phyloP scores from a whole-genome alignment of 53 echinoderm and acorn worm species.

The Patiria pectinifera region DNA sequence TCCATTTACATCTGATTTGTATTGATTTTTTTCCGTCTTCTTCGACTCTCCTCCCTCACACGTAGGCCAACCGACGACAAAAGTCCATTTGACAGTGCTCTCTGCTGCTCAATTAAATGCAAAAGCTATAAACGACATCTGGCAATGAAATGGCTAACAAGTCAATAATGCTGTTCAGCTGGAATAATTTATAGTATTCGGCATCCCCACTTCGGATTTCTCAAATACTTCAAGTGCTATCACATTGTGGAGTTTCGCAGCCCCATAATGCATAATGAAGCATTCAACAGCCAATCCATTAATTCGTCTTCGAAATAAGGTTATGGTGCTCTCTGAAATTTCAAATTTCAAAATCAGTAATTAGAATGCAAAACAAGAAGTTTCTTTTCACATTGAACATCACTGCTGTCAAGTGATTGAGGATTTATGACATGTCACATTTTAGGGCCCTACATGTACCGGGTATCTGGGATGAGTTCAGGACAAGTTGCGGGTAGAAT shows the following conservation, averaged over 20 bases:
- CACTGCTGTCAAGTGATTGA: too few species aligned
- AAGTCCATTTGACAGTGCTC: not conserved
- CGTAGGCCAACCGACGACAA: not conserved
- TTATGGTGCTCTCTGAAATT: too few species aligned
- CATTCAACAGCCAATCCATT: too few species aligned
- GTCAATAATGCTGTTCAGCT: not conserved
- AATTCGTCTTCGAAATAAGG: too few species aligned
- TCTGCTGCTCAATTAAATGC: not conserved
- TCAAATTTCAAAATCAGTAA: too few species aligned
- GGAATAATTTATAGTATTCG: not conserved
- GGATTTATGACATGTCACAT: too few species aligned
- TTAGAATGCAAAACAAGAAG: too few species aligned
- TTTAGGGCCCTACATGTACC: too few species aligned
- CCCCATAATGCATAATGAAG: not conserved
- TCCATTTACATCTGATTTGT: constrained; percentile 36
- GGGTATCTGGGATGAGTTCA: too few species aligned
- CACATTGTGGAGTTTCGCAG: not conserved
- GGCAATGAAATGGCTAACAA: not conserved
- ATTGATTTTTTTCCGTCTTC: not conserved
- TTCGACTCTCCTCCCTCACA: not conserved
- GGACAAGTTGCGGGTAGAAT: too few species aligned
- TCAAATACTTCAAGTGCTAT: not conserved
- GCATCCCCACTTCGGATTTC: not conserved
- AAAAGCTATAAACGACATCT: not conserved
- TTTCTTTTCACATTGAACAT: too few species aligned